A percentile compares a stretch with the other conserved stretches of the same genome.
phyloP scores from a whole-genome alignment of 2,888 invertebrate species.

The Harpagoxenus sublaevis region DNA sequence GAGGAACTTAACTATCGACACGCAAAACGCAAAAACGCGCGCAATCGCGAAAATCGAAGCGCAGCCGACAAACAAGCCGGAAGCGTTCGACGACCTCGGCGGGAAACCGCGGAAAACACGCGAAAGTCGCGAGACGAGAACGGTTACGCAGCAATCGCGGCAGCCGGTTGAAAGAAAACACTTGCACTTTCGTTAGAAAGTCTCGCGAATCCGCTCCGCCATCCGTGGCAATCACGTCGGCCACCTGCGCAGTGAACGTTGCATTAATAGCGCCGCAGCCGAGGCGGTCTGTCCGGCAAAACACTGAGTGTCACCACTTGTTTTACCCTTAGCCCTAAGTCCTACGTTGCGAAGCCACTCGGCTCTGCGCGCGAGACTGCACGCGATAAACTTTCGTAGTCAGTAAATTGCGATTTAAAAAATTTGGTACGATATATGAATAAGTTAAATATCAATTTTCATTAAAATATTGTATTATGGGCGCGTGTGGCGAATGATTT shows the following conservation, averaged over 20 bases:
- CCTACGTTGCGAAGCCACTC: background rate
- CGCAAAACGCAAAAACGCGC: background rate
- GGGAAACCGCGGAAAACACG: constrained; percentile 83
- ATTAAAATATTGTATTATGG: background rate
- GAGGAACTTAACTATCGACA: background rate
- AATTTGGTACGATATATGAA: background rate
- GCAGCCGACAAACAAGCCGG: constrained; percentile 50
- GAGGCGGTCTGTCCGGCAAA: constrained; percentile 73
- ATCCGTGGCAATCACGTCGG: constrained; percentile 76
- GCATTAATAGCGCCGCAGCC: constrained; percentile 43
- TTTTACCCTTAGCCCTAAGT: constrained; percentile 68
- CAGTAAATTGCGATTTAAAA: constrained; percentile 9
- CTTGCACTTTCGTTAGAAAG: constrained; percentile 86
- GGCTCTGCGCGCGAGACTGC: background rate
- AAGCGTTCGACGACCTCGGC: constrained; percentile 71
- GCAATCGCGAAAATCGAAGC: constrained; percentile 39
- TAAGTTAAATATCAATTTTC: background rate
- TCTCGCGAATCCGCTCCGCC: constrained; percentile 82
- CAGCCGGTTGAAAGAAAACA: constrained; percentile 81
- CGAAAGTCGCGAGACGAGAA: constrained; percentile 76
- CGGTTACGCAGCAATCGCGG: constrained; percentile 75
- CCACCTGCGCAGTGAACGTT: constrained; percentile 63
- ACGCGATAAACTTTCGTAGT: background rate
- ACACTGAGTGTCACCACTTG: constrained; percentile 71
- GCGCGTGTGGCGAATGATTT: background rate